Percentiles rank a stretch among this genome's conserved stretches.
Evolutionary conservation across 2,888 invertebrate genomes (phyloP).

Genomic region (Lasioglossum villosulum): DNA sequence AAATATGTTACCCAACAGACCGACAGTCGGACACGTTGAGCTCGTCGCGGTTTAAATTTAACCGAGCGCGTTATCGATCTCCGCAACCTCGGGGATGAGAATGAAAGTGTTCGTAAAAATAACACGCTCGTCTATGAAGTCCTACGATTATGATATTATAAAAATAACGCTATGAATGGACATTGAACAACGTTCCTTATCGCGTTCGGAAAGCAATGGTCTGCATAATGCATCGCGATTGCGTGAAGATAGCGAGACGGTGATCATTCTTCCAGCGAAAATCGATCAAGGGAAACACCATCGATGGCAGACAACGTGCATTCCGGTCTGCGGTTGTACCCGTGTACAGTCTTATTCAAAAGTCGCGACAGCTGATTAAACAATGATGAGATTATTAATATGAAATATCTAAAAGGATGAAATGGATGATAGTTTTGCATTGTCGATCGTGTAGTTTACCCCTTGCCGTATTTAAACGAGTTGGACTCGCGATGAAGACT

Average conservation of each 20-base stretch:
- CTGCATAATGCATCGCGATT: background rate
- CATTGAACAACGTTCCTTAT: background rate
- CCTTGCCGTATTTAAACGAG: no score
- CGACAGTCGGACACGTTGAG: background rate
- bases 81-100: background rate
- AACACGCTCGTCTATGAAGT: background rate
- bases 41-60: conserved; percentile 20
- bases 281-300: conserved; percentile 57
- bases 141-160: background rate
- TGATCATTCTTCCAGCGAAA: conserved; percentile 5
- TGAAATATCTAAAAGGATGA: no score
- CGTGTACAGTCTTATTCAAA: background rate
- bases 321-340: conserved; percentile 32
- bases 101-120: background rate
- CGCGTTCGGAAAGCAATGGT: background rate
- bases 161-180: background rate
- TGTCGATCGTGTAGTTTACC: no score
- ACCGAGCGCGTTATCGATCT: conserved; percentile 13
- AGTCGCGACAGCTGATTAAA: background rate
- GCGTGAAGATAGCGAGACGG: background rate
- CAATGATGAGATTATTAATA: no score
- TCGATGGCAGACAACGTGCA: conserved; percentile 38
- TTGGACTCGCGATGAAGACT: no score
- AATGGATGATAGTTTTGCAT: no score
- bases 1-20: conserved; percentile 29